Evolutionary conservation across 2,113 vertebrate genomes (phyloP), one percentile per base, ranked within the genome.

Genomic region (Cnemophilus loriae): DNA sequence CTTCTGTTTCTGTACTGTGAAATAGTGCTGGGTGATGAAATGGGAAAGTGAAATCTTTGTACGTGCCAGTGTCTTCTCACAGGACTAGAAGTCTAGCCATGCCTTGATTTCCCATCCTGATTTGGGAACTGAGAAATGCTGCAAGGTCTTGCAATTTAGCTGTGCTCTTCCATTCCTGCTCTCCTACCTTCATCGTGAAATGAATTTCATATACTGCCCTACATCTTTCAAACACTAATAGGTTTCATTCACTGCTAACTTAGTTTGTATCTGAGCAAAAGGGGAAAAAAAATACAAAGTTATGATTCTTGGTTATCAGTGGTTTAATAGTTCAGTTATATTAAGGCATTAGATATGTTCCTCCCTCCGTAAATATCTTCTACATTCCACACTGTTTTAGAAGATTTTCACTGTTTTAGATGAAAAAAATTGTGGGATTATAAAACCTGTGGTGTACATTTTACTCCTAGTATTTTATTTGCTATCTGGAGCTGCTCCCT

Each of bases 1-100:
- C 8, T 78, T 56, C 44, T 56, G 13, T 65, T 94, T 47, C 39
- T 81, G 23, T 42, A 37, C 33, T 42, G n/a, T 82, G 74, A 93
- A 93, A 71, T 44, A 76, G 22, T 32, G 32, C 21, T 39, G 76
- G 28, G 30, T 55, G 16, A 15, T 92, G 35, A 26, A 75, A 10
- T 3, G 2, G 30, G 10, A 63, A 91, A 75, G 16, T 13, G 41
- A 80, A 88, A 64, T 49, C 10, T 42, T n/a, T 73, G 8, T 30
- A 41, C 0, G 0, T 50, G 24, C 2, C 5, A 84, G 4, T 42
- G 37, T 57, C n/a, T 81, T 53, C 7, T 20, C 6, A 47, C 14
- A 50, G 47, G 11, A 44, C 24, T 84, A 52, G 14, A 59, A 65
- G 13, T n/a, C 32, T 55, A n/a, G 35, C 67, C 5, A 28, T 50